phyloP scores from a whole-genome alignment of 2,797 vertebrate genomes.

The Hylomyscus alleni region DNA sequence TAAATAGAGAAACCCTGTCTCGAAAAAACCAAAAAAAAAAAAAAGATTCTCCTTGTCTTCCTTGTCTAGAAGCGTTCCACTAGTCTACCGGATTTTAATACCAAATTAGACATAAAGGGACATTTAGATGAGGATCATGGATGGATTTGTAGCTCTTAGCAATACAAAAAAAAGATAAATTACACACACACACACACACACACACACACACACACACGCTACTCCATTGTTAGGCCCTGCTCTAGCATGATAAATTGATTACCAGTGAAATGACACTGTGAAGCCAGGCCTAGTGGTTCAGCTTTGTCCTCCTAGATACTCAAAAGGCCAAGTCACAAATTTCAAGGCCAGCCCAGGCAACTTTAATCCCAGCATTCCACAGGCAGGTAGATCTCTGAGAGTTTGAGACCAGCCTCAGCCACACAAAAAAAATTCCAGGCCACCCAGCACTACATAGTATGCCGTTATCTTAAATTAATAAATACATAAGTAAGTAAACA shows the following conservation, averaged over 20 bases:
- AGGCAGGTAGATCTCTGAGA: neutral
- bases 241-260: slow-evolving; percentile 80
- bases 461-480: neutral
- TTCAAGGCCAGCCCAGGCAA: neutral
- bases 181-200: no score
- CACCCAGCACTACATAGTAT: neutral
- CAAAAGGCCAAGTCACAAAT: neutral
- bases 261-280: slow-evolving; percentile 79
- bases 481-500: neutral
- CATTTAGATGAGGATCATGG: neutral
- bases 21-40: no score
- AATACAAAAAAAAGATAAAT: neutral
- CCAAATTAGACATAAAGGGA: neutral
- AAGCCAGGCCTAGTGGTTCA: neutral
- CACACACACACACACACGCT: no score
- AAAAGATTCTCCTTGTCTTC: neutral
- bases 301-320: neutral
- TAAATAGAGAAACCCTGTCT: no score
- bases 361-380: neutral
- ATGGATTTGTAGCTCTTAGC: neutral
- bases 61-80: neutral
- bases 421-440: neutral
- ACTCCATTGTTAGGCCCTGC: slow-evolving; percentile 83
- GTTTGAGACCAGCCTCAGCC: neutral
- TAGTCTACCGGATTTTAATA: neutral